Percentiles rank a stretch among this genome's conserved stretches.
Evolutionary conservation across 2,888 invertebrate genomes (phyloP).

Genomic region (Spodoptera littoralis): DNA sequence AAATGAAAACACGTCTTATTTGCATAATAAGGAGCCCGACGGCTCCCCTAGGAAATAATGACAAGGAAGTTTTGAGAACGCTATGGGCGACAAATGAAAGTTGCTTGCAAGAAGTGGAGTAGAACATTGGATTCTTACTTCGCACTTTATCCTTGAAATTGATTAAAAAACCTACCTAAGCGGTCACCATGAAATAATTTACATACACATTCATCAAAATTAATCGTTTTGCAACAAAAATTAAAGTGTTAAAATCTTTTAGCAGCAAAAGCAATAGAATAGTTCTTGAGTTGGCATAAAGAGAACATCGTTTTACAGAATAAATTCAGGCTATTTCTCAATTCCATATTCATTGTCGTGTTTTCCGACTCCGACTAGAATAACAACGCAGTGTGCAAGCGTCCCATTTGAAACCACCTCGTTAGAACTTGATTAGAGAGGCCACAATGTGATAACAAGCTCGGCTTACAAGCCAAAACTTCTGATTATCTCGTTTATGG

Average conservation of each 20-base stretch:
- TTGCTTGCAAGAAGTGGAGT: constrained; percentile 7
- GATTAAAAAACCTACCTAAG: too few species aligned
- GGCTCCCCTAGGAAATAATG: constrained; percentile 51
- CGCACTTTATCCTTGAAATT: too few species aligned
- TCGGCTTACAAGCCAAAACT: constrained; percentile 64
- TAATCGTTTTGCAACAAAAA: too few species aligned
- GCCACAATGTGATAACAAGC: constrained; percentile 73
- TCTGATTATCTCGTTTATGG: constrained; percentile 68
- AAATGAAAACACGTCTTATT: constrained; percentile 51
- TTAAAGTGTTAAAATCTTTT: too few species aligned
- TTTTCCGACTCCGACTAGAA: constrained; percentile 16
- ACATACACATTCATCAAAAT: too few species aligned
- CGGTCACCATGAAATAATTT: too few species aligned
- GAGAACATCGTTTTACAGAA: background rate
- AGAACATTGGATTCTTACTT: too few species aligned
- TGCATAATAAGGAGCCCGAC: constrained; percentile 42
- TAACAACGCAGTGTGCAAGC: constrained; percentile 49
- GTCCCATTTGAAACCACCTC: constrained; percentile 63
- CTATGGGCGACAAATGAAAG: constrained; percentile 39
- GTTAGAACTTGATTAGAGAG: constrained; percentile 79
- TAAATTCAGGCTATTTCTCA: background rate
- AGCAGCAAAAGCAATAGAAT: too few species aligned
- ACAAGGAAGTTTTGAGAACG: constrained; percentile 42
- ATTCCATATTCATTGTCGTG: background rate
- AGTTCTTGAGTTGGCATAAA: too few species aligned